Conservation (phyloP, 2,797 vertebrate genomes). For the Helicolenus hilgendorfi region DNA sequence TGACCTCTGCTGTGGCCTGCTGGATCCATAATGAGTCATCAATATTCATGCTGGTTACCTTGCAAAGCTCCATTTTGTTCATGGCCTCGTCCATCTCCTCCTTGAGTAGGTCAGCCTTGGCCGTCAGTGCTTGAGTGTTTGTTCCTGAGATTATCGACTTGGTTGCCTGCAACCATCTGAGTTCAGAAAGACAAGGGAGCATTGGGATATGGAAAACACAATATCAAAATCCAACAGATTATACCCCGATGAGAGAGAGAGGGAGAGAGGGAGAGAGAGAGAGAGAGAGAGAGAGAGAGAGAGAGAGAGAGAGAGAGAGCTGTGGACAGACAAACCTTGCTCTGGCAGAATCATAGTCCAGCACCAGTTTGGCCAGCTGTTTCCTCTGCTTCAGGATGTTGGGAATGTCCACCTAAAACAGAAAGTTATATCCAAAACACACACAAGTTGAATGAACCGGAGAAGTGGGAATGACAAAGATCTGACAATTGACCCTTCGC, state of each 20-base stretch:
- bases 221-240: neutral
- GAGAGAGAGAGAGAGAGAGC: neutral
- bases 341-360: constrained; percentile 98
- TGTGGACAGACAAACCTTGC: constrained; percentile 89
- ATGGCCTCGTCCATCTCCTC: constrained; percentile 99
- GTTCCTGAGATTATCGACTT: constrained; percentile 97
- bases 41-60: constrained; percentile 86
- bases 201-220: neutral
- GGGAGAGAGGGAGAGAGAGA: neutral
- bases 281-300: neutral
- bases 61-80: constrained; percentile 99
- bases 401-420: constrained; percentile 94
- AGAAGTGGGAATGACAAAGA: neutral
- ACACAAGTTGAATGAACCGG: neutral
- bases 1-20: neutral
- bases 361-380: constrained; percentile 95
- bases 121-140: constrained; percentile 98
- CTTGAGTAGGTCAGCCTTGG: constrained; percentile 97
- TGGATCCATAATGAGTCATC: neutral
- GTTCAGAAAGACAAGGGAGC: neutral
- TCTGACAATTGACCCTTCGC: neutral
- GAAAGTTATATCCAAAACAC: constrained; percentile 6
- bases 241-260: neutral
- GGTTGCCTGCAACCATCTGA: constrained; percentile 98
- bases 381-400: constrained; percentile 99